Evolutionary conservation across 2,797 vertebrate genomes (phyloP), one percentile per base, ranked within the genome.

Genomic region (Gadopsis bispinosus): DNA sequence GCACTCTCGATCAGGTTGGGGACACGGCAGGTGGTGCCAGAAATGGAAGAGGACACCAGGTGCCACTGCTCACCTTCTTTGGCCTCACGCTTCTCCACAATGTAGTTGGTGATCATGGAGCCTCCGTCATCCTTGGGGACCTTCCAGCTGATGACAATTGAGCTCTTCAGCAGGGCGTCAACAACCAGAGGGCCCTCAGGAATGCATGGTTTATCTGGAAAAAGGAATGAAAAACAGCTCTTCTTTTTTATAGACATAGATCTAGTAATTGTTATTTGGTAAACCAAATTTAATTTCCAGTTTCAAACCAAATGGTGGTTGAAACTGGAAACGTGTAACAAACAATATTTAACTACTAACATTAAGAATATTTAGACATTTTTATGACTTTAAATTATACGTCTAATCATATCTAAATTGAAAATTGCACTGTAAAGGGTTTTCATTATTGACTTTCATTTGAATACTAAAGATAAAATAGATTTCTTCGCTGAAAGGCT

Each of bases 1-100:
- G 97, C 96, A n/a, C 92, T 98, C 94, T 99, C 98, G 19, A 81
- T 96, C 68, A 99, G 94, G 88, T 99, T 98, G 91, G 96, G 95
- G 79, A 99, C 94, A 81, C 98, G 96, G 66, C 98, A 99, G 54
- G 94, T 97, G 79, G 96, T 99, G 90, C 98, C 96, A 55, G 97
- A 95, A 89, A 99, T 93, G 67, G 96, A 96, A 60, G 98, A 99
- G 83, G 98, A 99, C 77, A 99, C 98, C 79, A 99, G 94, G 68
- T 97, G 93, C 97, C 97, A 99, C 91, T 97, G 93, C 84, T 97
- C 95, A 48, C 97, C 97, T 94, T 99, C 98, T 90, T 99, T 99
- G 85, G 97, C 98, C 94, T 99, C 98, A 83, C 96, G 89, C 88
- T 97, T 99, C 92, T 99, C 98, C 70, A 99, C 97, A 63, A 99